Conservation (phyloP, 1,140 invertebrate species). For the Trachymyrmex septentrionalis region DNA sequence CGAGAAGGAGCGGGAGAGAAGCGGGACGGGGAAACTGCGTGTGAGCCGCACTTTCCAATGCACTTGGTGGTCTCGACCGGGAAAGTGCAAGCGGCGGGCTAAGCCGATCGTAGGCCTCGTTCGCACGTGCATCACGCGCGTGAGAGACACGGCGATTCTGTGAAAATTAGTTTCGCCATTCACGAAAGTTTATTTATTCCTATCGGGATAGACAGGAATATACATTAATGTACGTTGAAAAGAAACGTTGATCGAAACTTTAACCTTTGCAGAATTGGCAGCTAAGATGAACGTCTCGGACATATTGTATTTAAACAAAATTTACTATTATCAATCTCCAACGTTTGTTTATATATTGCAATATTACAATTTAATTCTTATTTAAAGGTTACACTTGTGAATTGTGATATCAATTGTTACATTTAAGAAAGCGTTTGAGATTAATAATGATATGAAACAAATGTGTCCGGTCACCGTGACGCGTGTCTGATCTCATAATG, state of each 20-base stretch:
- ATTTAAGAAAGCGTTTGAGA: no score
- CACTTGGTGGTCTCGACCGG: slow-evolving; percentile 75
- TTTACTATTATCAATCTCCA: no score
- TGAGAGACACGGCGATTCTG: not conserved
- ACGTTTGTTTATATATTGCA: no score
- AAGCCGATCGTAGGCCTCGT: slow-evolving; percentile 42
- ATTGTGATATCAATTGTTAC: no score
- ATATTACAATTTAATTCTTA: no score
- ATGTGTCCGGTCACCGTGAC: no score
- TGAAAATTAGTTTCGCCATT: slow-evolving; percentile 20
- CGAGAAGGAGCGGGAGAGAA: slow-evolving; percentile 55
- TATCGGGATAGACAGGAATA: not conserved
- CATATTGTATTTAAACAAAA: no score
- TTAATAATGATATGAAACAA: no score
- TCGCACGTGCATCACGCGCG: slow-evolving; percentile 55
- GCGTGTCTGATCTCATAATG: no score
- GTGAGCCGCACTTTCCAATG: slow-evolving; percentile 80
- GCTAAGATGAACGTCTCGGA: no score
- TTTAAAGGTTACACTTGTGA: no score
- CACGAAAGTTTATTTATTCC: not conserved
- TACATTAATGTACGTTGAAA: not conserved
- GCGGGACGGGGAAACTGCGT: slow-evolving; percentile 66
- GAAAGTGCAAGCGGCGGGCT: slow-evolving; percentile 70
- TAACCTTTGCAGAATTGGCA: no score
- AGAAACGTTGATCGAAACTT: not conserved